phyloP scores from a whole-genome alignment of 2,888 invertebrate genomes.

The Venusia cambrica region DNA sequence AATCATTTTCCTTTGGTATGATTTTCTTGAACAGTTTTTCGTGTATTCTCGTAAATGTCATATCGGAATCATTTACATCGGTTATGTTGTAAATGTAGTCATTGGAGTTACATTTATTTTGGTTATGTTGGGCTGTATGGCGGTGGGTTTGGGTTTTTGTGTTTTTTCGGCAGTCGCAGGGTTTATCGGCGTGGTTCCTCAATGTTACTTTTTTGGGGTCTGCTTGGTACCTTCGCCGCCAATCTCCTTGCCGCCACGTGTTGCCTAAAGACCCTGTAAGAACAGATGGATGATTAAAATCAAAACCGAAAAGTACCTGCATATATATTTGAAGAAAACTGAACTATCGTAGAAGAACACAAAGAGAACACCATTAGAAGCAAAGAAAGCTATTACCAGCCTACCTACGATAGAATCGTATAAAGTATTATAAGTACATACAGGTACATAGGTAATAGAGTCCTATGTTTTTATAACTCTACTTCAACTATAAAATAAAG shows the following conservation, averaged over 20 bases:
- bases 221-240: conserved; percentile 72
- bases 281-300: conserved; percentile 1
- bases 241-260: conserved; percentile 91
- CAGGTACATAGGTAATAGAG: too few species aligned
- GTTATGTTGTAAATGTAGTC: conserved; percentile 25
- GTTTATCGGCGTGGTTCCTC: conserved; percentile 40
- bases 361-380: too few species aligned
- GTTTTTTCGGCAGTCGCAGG: conserved; percentile 41
- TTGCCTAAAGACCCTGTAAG: conserved; percentile 85
- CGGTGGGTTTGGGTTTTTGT: conserved; percentile 15
- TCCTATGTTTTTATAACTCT: too few species aligned
- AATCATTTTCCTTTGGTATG: conserved; percentile 50
- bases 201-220: conserved; percentile 55
- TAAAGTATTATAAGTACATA: too few species aligned
- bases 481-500: too few species aligned
- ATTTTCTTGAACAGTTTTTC: conserved; percentile 46
- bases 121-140: conserved; percentile 11
- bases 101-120: conserved; percentile 13
- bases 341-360: too few species aligned
- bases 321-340: too few species aligned
- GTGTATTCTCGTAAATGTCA: conserved; percentile 40
- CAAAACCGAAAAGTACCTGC: too few species aligned
- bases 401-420: too few species aligned
- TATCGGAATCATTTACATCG: conserved; percentile 29
- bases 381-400: too few species aligned